Base-by-base conservation (phyloP, 2,888 invertebrate genomes). In the Ectemnius continuus region DNA sequence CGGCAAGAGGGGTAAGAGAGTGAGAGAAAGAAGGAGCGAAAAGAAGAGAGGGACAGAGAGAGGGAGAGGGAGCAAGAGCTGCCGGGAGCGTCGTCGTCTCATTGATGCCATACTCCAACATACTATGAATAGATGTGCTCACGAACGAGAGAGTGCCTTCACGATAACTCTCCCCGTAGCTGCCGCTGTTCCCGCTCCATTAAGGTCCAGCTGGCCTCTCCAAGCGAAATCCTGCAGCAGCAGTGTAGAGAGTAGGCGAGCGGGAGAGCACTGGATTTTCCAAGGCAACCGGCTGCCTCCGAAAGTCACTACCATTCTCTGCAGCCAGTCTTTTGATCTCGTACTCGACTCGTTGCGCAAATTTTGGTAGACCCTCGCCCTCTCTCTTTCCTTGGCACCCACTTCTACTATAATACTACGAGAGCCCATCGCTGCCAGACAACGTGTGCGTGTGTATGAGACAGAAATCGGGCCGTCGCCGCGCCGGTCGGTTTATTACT, bases 41-140 rank as follows among this genome's bases (percentile, higher is more conserved):
- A 61, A 64, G 67, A 58, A 18, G 60, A n/a, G 66, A 75, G 67
- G 68, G 66, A 67, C 75, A 76, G 80, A 80, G 79, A 82, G 23
- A 23, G 23, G 3, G 23, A 85, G 84, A 79, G 86, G 83, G 72
- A 77, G 71, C 79, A 79, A 23, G 23, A 23, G 23, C 23, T 23
- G 23, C 23, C 23, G 23, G 23, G 23, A 23, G 77, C 36, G 18
- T 57, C 78, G 80, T 80, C 81, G 85, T 83, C 84, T 84, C 87
- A 85, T 87, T 84, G 81, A 83, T 85, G 82, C 76, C 75, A 70
- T 78, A 77, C 71, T 67, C 66, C 74, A 70, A 26, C 67, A 67
- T 60, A 74, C 83, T 80, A 84, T 82, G 80, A 83, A 85, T 84
- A 84, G 79, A 82, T 63, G 36, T 11, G 52, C 60, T 47, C 71